Evolutionary conservation across 2,113 vertebrate species (phyloP).

Genomic region (Pedionomus torquatus): DNA sequence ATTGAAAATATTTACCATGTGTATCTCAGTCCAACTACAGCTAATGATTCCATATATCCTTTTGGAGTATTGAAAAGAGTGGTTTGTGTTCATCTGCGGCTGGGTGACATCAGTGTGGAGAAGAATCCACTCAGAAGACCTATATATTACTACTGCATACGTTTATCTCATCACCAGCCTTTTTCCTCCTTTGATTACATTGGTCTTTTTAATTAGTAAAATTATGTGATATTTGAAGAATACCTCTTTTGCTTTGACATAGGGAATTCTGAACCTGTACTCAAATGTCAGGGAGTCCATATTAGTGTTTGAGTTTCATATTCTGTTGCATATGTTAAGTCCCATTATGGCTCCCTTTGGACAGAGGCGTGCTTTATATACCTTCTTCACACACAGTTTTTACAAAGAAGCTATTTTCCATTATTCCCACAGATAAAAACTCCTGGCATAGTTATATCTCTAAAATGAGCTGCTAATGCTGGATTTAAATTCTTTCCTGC

Average conservation of each 20-base stretch:
- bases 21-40: neutral
- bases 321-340: neutral
- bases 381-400: neutral
- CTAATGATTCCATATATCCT: neutral
- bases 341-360: neutral
- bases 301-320: neutral
- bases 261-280: neutral
- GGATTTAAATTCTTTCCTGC: neutral
- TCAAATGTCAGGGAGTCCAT: conserved; percentile 17
- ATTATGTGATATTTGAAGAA: neutral
- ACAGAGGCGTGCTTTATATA: neutral
- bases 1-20: neutral
- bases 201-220: neutral
- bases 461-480: neutral
- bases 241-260: neutral
- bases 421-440: neutral
- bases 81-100: neutral
- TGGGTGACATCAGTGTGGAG: neutral
- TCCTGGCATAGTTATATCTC: neutral
- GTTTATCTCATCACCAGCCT: neutral
- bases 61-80: neutral
- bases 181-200: neutral
- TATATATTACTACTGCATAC: neutral
- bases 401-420: neutral
- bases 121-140: neutral